These are phyloP conservation scores for Hipposideros larvatus DNA, from an alignment of 2,797 vertebrate genomes.

Conservation along the genomic window DNA sequence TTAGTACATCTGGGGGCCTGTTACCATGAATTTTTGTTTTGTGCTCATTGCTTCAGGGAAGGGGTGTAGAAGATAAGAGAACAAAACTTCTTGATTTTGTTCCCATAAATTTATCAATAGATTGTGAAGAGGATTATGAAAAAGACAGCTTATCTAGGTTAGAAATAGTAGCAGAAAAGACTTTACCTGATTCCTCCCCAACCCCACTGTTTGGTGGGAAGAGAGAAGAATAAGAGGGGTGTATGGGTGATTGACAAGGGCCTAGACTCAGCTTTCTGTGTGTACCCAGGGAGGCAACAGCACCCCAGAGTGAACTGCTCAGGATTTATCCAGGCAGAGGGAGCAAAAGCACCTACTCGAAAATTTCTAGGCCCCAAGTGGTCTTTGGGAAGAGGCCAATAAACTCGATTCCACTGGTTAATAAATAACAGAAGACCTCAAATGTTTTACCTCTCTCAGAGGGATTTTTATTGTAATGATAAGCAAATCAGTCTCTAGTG, in stretches of 20 bases:
- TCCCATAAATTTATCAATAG: not conserved
- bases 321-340: not conserved
- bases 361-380: not conserved
- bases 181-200: not conserved
- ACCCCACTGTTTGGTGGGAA: not conserved
- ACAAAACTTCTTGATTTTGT: not conserved
- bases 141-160: not conserved
- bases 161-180: constrained; percentile 5
- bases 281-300: not conserved
- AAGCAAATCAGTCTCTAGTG: not conserved
- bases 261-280: not conserved
- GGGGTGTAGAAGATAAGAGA: not conserved
- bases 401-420: not conserved
- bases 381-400: not conserved
- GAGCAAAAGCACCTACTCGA: not conserved
- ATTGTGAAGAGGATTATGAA: not conserved
- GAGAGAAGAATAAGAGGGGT: not conserved
- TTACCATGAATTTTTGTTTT: not conserved
- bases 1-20: not conserved
- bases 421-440: not conserved
- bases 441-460: not conserved
- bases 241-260: not conserved
- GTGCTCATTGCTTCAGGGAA: not conserved
- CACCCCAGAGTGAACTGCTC: not conserved
- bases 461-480: not conserved